phyloP scores from a whole-genome alignment of 2,113 vertebrate genomes.

The Petromus typicus region DNA sequence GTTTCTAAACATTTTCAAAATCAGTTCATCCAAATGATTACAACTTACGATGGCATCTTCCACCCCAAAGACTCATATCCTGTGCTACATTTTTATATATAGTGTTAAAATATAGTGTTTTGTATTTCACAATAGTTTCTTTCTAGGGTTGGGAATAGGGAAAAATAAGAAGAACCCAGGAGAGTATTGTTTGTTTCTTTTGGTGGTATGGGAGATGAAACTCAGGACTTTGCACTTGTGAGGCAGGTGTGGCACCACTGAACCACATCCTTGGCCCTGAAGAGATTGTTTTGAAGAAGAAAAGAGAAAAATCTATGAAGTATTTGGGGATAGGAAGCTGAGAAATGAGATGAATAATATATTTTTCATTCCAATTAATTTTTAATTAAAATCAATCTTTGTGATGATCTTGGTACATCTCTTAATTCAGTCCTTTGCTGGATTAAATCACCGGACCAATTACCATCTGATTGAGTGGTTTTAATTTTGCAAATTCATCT shows the following conservation, averaged over 20 bases:
- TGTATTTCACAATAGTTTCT: background rate
- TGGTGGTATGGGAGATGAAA: no score
- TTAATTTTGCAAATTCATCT: conserved; percentile 19
- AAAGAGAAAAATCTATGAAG: background rate
- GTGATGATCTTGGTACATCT: background rate
- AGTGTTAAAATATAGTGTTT: background rate
- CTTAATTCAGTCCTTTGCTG: background rate
- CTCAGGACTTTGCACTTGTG: no score
- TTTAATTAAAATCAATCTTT: conserved; percentile 34
- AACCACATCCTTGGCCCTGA: no score
- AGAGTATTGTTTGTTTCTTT: no score
- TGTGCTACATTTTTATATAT: background rate
- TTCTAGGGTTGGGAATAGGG: background rate
- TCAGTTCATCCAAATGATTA: background rate
- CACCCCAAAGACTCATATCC: background rate
- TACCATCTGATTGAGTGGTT: background rate
- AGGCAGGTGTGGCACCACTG: no score
- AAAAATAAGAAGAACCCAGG: conserved; percentile 20
- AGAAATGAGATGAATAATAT: background rate
- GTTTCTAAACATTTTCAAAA: conserved; percentile 51
- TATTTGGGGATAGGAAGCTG: background rate
- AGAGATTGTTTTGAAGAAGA: background rate
- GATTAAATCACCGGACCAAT: conserved; percentile 44
- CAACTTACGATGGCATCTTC: background rate
- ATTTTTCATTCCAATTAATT: background rate